A percentile compares a stretch with the other conserved stretches of the same genome.
phyloP scores from a whole-genome alignment of 2,113 vertebrate genomes.

The Lucifuga dentata region DNA sequence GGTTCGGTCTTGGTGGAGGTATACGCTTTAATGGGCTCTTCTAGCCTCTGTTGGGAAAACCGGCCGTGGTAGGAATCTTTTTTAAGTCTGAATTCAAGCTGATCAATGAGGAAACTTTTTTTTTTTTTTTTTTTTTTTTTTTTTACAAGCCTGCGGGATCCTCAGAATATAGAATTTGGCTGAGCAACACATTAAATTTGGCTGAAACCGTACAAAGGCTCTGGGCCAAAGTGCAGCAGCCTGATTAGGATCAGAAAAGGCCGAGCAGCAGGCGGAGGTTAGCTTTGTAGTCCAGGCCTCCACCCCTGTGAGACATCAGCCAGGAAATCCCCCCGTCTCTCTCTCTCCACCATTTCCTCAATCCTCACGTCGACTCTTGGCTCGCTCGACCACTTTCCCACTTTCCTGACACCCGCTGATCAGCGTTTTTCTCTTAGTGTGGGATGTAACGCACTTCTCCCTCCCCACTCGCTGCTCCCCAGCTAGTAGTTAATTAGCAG shows the following conservation, averaged over 20 bases:
- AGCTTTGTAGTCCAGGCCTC: slow-evolving; percentile 39
- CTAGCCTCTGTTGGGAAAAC: too few species aligned
- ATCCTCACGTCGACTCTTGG: slow-evolving; percentile 1
- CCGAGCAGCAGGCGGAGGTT: slow-evolving; percentile 22
- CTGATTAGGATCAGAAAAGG: slow-evolving; percentile 27
- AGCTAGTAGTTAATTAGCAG: slow-evolving; percentile 14
- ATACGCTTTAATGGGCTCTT: too few species aligned
- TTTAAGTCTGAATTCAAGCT: too few species aligned
- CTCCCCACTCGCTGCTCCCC: slow-evolving; percentile 2
- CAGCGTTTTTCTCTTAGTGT: slow-evolving; percentile 23
- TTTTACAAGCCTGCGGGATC: too few species aligned
- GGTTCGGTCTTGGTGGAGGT: too few species aligned
- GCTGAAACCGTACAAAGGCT: slow-evolving; percentile 1
- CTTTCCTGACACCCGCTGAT: slow-evolving; percentile 20
- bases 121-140: too few species aligned
- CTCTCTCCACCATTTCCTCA: slow-evolving; percentile 2
- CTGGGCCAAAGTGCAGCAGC: slow-evolving; percentile 3
- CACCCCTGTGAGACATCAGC: slow-evolving; percentile 30
- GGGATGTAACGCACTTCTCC: slow-evolving; percentile 26
- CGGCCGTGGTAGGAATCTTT: too few species aligned
- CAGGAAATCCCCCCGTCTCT: not conserved
- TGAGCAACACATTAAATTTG: not conserved
- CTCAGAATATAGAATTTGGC: too few species aligned
- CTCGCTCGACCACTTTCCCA: not conserved
- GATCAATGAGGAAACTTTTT: too few species aligned